phyloP scores from a whole-genome alignment of 2,888 invertebrate genomes.

The Drosophila aldrichi region DNA sequence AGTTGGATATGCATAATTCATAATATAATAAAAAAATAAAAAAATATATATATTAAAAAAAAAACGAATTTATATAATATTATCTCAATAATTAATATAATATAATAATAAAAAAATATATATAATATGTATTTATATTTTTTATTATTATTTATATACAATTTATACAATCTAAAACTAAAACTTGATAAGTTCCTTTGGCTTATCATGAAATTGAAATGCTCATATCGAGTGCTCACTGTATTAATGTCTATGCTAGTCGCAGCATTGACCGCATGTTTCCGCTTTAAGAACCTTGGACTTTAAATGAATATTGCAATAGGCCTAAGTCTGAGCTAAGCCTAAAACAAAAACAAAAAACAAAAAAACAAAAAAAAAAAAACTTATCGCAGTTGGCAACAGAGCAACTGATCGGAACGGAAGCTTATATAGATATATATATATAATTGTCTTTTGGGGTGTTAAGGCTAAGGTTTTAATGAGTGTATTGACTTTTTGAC shows the following conservation, averaged over 20 bases:
- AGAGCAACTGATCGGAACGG: constrained; percentile 28
- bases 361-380: too few species aligned
- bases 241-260: background rate
- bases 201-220: background rate
- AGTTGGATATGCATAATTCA: too few species aligned
- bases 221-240: background rate
- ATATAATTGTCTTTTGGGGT: background rate
- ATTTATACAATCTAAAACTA: too few species aligned
- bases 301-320: constrained; percentile 18
- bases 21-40: too few species aligned
- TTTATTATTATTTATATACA: too few species aligned
- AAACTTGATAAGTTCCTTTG: too few species aligned
- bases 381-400: constrained; percentile 24
- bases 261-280: constrained; percentile 11
- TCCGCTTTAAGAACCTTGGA: constrained; percentile 26
- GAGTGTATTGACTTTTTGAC: constrained; percentile 69
- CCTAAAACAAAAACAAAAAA: background rate
- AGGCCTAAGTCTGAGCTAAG: constrained; percentile 24
- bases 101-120: too few species aligned
- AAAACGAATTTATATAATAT: too few species aligned
- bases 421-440: constrained; percentile 15
- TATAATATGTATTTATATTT: too few species aligned
- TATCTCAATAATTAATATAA: too few species aligned
- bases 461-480: constrained; percentile 41
- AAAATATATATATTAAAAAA: too few species aligned